Evolutionary conservation across 2,888 invertebrate genomes (phyloP), one percentile per base, ranked within the genome.

Genomic region (Caenorhabditis drosophilae): DNA sequence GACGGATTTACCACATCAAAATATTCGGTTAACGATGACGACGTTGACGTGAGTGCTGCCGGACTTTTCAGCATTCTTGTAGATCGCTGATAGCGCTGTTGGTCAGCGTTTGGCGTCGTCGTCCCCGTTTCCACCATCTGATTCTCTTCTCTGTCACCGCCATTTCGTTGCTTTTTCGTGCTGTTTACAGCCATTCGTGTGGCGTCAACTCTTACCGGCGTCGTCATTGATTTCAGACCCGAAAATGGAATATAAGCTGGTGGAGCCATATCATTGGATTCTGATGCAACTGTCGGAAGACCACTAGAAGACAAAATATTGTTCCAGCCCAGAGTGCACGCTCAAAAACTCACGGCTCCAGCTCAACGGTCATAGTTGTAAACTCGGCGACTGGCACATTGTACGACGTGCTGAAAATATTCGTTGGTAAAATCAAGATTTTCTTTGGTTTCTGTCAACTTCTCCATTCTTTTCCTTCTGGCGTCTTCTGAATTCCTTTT

Each of bases 191-290:
- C n/a, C n/a, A n/a, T n/a, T n/a, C n/a, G n/a, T n/a, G n/a, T n/a
- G n/a, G n/a, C n/a, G n/a, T n/a, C n/a, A n/a, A n/a, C n/a, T n/a
- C n/a, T n/a, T n/a, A n/a, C n/a, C 3, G 42, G 42, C 15, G 42
- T 42, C 12, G 16, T 22, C 9, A 20, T 4, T 18, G 20, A 12
- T 16, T 18, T 7, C 15, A 2, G 18, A 18, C 48, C 59, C 26
- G 53, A 51, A 20, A 58, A 52, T n/a, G 62, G 62, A 34, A 62
- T 57, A 26, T 62, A 52, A 0, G 62, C 48, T 2, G 62, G 62
- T 23, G 62, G 62, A 11, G 55, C 51, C 35, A 44, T 38, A 12
- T 52, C 52, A 15, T 49, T 34, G 26, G 31, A 38, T 4, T 34
- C 25, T 4, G 38, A 20, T 15, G 54, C 46, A 20, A 62, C 50